Conservation (phyloP, 2,113 vertebrate species). For the Casuarius casuarius region DNA sequence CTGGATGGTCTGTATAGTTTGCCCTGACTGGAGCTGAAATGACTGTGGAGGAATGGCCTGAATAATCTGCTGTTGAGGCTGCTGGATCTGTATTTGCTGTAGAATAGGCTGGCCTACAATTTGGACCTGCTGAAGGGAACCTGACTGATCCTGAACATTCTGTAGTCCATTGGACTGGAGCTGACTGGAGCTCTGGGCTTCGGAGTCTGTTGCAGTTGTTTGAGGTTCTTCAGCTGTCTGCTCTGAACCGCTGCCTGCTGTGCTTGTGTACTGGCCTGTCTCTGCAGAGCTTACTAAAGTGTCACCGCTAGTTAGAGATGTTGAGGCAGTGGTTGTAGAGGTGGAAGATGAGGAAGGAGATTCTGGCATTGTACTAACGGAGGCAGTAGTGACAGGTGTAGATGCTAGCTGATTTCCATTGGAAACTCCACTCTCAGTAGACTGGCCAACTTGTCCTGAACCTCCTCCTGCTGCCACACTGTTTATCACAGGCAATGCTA, state of each 20-base stretch:
- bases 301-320: conserved; percentile 80
- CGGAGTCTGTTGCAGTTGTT: conserved; percentile 76
- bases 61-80: conserved; percentile 86
- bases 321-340: conserved; percentile 78
- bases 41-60: conserved; percentile 88
- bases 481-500: conserved; percentile 96
- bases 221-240: conserved; percentile 83
- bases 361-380: conserved; percentile 80
- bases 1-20: conserved; percentile 89
- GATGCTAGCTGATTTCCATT: conserved; percentile 91
- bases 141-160: conserved; percentile 81
- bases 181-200: conserved; percentile 83
- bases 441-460: conserved; percentile 88
- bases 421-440: conserved; percentile 88
- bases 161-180: conserved; percentile 94
- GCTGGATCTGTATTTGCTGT: conserved; percentile 96
- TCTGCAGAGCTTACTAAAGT: conserved; percentile 83
- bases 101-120: conserved; percentile 94
- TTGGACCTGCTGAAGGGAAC: conserved; percentile 93
- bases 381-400: conserved; percentile 79
- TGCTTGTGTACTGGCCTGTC: conserved; percentile 81
- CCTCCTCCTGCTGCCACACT: conserved; percentile 86
- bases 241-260: conserved; percentile 78
- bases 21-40: conserved; percentile 92
- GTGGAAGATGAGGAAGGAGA: conserved; percentile 80